Conservation (phyloP, 1,140 invertebrate species). For the Cydia pomonella region DNA sequence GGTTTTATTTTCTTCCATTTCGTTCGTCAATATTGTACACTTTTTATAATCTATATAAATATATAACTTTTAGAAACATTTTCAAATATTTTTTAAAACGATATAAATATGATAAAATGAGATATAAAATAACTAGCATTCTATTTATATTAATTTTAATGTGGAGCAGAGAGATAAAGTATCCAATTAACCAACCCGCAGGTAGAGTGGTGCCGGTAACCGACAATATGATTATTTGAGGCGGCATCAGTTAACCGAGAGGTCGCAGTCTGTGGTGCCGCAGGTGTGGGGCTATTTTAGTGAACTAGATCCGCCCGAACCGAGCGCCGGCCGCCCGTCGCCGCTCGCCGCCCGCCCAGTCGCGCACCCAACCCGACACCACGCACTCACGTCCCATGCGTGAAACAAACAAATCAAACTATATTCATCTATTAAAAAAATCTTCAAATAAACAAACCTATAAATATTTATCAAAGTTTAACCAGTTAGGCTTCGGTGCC, state of each 20-base stretch:
- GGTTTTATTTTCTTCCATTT: no score
- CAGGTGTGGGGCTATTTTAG: slow-evolving; percentile 76
- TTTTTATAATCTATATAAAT: no score
- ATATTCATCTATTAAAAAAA: slow-evolving; percentile 28
- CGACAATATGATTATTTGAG: slow-evolving; percentile 25
- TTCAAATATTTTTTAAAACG: not conserved
- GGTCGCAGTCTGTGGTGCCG: slow-evolving; percentile 59
- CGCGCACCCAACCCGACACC: slow-evolving; percentile 52
- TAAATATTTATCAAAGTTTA: slow-evolving; percentile 11
- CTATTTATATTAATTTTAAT: slow-evolving; percentile 8
- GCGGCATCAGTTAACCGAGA: slow-evolving; percentile 50
- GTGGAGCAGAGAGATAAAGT: slow-evolving; percentile 4
- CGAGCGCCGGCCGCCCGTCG: slow-evolving; percentile 48
- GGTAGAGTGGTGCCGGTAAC: not conserved
- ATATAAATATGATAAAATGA: slow-evolving; percentile 40
- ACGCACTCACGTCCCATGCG: slow-evolving; percentile 35
- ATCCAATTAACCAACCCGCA: not conserved
- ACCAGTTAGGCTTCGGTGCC: not conserved
- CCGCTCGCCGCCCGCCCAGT: slow-evolving; percentile 46
- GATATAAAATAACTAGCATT: slow-evolving; percentile 58
- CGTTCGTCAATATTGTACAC: no score
- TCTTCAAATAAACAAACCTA: slow-evolving; percentile 6
- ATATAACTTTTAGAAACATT: not conserved
- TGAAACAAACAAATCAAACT: not conserved
- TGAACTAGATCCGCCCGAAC: slow-evolving; percentile 42